These are phyloP conservation scores for Catagonus wagneri DNA, from an alignment of 2,113 vertebrate species.

Conservation along the genomic window DNA sequence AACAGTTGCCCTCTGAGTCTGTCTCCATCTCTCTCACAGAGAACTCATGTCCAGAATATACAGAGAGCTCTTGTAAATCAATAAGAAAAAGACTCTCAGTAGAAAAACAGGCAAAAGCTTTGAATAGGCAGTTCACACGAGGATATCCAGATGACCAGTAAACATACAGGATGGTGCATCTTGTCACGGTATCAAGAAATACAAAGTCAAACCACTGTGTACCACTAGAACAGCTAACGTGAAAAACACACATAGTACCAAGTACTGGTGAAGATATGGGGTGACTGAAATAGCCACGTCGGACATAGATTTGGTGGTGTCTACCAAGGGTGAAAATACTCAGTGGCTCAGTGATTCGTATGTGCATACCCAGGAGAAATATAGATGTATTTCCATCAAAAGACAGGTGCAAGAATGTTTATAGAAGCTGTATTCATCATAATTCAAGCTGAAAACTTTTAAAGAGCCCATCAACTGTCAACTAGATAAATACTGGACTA, in stretches of 20 bases:
- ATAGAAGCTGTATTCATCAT: neutral
- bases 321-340: neutral
- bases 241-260: neutral
- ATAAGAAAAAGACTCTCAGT: neutral
- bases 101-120: neutral
- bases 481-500: neutral
- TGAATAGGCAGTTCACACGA: neutral
- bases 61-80: slow-evolving; percentile 16
- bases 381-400: neutral
- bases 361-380: neutral
- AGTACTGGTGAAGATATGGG: neutral
- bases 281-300: neutral
- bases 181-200: neutral
- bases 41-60: neutral
- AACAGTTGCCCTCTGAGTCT: neutral
- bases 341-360: neutral
- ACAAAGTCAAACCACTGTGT: neutral
- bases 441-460: neutral
- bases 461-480: neutral
- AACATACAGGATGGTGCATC: neutral
- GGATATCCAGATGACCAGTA: neutral
- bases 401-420: neutral
- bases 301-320: neutral
- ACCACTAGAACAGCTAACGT: neutral
- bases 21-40: neutral